Evolutionary conservation across 2,113 vertebrate genomes (phyloP).

Genomic region (Zapus hudsonius): DNA sequence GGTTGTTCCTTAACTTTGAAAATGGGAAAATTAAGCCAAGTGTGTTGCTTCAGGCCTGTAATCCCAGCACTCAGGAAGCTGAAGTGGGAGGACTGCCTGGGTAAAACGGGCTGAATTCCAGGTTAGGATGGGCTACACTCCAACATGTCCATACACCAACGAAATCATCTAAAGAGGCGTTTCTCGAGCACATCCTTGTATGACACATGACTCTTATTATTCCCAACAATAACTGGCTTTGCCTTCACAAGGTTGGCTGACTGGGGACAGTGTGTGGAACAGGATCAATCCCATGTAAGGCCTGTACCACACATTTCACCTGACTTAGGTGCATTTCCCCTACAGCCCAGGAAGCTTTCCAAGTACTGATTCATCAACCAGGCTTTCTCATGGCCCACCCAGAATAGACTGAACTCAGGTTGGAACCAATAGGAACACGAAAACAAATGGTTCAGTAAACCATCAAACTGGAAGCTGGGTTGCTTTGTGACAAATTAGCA

Average conservation of each 20-base stretch:
- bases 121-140: not conserved
- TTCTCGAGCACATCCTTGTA: not conserved
- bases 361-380: not conserved
- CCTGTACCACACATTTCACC: not conserved
- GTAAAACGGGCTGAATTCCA: no score
- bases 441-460: conserved; percentile 1
- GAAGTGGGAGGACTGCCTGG: no score
- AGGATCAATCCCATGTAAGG: not conserved
- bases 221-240: not conserved
- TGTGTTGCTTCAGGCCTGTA: not conserved
- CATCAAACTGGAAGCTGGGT: not conserved
- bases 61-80: no score
- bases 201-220: not conserved
- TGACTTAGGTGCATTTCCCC: not conserved
- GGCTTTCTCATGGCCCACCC: not conserved
- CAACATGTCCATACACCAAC: not conserved
- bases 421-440: not conserved
- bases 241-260: not conserved
- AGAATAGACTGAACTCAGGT: not conserved
- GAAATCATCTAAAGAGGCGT: not conserved
- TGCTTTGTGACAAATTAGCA: not conserved
- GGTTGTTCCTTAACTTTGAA: conserved; percentile 25
- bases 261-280: not conserved
- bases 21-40: not conserved
- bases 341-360: not conserved